Conservation (phyloP, 2,113 vertebrate genomes). For the Abramis brama region DNA sequence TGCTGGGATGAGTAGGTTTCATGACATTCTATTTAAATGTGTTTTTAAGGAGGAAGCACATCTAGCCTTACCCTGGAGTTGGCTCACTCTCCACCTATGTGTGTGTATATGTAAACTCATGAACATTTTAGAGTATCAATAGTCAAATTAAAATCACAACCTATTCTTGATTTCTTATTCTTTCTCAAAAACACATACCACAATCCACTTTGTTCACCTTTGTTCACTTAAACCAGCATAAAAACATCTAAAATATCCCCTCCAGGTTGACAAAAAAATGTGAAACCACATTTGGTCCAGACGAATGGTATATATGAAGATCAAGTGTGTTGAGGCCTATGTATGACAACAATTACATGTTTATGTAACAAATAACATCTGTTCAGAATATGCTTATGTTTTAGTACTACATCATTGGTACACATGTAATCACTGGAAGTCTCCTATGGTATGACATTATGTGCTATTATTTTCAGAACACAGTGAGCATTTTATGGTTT, state of each 20-base stretch:
- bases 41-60: no score
- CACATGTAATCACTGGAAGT: background rate
- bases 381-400: background rate
- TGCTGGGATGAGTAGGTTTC: no score
- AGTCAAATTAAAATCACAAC: background rate
- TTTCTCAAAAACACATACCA: background rate
- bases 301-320: background rate
- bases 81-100: no score
- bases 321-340: background rate
- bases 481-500: background rate
- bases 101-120: no score
- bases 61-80: no score
- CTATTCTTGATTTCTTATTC: background rate
- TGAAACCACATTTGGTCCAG: background rate
- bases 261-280: background rate
- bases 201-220: background rate
- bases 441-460: background rate
- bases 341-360: background rate
- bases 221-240: background rate
- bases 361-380: background rate
- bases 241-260: background rate
- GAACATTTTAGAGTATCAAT: background rate
- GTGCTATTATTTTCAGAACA: background rate
- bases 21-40: no score
- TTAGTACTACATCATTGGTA: background rate